phyloP scores from a whole-genome alignment of 2,113 vertebrate genomes.

The Hylia prasina region DNA sequence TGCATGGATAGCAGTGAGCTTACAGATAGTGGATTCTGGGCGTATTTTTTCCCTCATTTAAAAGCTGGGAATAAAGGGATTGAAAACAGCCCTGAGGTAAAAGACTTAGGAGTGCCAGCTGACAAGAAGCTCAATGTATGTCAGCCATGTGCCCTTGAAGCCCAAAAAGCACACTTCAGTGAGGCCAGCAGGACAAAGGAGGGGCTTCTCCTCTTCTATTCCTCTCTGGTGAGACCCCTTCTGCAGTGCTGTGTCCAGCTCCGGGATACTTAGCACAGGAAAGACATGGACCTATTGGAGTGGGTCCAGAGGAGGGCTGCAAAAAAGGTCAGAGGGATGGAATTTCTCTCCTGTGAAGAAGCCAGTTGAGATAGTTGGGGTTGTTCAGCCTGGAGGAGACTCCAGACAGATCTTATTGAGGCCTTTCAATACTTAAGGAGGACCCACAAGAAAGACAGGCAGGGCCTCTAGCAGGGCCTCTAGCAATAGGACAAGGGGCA shows the following conservation, averaged over 20 bases:
- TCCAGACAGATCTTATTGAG: too few species aligned
- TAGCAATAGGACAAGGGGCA: not conserved
- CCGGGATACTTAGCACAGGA: not conserved
- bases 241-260: not conserved
- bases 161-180: rapidly evolving
- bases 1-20: not conserved
- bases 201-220: not conserved
- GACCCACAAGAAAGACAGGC: too few species aligned
- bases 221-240: not conserved
- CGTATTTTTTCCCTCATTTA: not conserved
- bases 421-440: too few species aligned
- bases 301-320: not conserved
- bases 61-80: not conserved
- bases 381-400: not conserved
- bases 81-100: rapidly evolving
- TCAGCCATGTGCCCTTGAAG: rapidly evolving
- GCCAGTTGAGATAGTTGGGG: not conserved
- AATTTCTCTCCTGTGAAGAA: not conserved
- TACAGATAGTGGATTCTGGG: not conserved
- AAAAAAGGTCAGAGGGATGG: not conserved
- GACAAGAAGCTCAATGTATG: not conserved
- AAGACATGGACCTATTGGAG: not conserved
- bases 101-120: not conserved
- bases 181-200: rapidly evolving
- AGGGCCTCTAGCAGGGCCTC: too few species aligned